Evolutionary conservation across 2,888 invertebrate genomes (phyloP), one percentile per base, ranked within the genome.

Genomic region (Drosophila mimetica): DNA sequence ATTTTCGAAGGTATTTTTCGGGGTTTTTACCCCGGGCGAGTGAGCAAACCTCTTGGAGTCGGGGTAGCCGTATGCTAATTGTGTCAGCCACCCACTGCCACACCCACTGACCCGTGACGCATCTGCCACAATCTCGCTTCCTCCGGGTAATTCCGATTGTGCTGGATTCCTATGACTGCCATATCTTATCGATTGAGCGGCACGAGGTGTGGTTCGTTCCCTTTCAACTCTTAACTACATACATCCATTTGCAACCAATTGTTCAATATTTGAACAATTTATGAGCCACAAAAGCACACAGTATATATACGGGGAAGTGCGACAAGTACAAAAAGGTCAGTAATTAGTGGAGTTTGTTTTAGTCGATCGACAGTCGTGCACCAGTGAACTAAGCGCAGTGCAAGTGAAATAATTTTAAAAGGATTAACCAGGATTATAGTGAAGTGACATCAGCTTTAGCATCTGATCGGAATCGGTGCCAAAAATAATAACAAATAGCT

Each of bases 201-300:
- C 20, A 39, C 46, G 32, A 48, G 84, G 82, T 75, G 82, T 57
- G 82, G 54, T n/a, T n/a, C 59, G 22, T 75, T 48, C 3, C 48
- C 9, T 53, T 53, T 48, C 30, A 22, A 20, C 48, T 86, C 73
- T 39, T 20, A 39, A 4, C 39, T 82, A 76, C 81, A 64, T 76
- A 60, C 72, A 64, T 66, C 55, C 78, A 70, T 77, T 80, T 77
- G 72, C 84, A 74, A 71, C 69, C 71, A 69, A 74, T 77, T 75
- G 73, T 76, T 73, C 71, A 77, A 84, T 86, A 80, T 80, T 88
- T 82, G 82, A 89, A 88, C 79, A 88, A 86, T 84, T 79, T 71
- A 79, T 85, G 77, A 75, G 72, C 50, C 73, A 69, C 60, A 58
- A 48, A 57, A 34, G 47, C 32, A 67, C 63, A 71, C 72, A 42